Percentiles rank a stretch among this genome's conserved stretches.
Evolutionary conservation across 2,797 vertebrate species (phyloP).

Genomic region (Falco peregrinus): DNA sequence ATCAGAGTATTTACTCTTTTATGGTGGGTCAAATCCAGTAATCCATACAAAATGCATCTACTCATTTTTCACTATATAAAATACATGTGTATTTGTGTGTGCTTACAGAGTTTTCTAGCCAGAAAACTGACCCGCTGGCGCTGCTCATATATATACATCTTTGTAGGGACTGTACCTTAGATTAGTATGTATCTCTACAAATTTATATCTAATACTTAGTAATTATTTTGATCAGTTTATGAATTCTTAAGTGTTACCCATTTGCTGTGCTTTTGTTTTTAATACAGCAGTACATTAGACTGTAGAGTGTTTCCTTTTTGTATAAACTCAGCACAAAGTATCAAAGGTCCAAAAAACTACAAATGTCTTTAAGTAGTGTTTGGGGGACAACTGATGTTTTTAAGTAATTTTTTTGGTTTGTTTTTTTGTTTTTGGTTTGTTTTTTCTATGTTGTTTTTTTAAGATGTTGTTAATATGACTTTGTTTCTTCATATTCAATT

Average conservation of each 20-base stretch:
- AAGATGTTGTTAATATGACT: not conserved
- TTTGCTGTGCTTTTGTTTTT: not conserved
- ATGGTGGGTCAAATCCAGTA: not conserved
- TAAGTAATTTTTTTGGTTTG: not conserved
- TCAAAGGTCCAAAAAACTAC: not conserved
- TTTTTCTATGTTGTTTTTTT: too few species aligned
- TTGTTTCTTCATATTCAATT: not conserved
- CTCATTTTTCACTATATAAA: not conserved
- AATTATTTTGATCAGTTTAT: not conserved
- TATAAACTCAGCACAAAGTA: not conserved
- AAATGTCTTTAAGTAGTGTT: not conserved
- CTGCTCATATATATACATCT: fast-evolving
- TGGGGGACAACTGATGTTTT: not conserved
- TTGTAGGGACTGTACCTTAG: not conserved
- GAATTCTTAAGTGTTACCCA: not conserved
- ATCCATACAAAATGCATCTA: not conserved
- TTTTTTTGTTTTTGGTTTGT: too few species aligned
- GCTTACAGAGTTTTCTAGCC: not conserved
- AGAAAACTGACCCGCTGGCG: not conserved
- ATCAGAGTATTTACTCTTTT: not conserved
- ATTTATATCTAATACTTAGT: not conserved
- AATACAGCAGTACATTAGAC: not conserved
- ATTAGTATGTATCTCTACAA: not conserved
- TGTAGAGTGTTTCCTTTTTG: not conserved
- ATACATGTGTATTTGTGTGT: fast-evolving